Conservation (phyloP, 1,140 invertebrate genomes). For the Hyles euphorbiae region DNA sequence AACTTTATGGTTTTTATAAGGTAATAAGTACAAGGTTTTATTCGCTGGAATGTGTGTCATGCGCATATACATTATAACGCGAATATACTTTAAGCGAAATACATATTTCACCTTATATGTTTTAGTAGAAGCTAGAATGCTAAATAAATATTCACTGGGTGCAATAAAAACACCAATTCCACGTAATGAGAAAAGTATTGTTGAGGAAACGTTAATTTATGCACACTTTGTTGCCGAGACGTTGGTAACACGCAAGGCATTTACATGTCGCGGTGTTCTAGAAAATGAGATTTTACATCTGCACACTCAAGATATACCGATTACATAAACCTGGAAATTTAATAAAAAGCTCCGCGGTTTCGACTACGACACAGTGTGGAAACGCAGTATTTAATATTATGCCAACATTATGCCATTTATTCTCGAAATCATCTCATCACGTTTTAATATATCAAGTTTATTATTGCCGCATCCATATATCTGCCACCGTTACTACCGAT, state of each 20-base stretch:
- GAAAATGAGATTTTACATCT: constrained; percentile 41
- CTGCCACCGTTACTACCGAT: no score
- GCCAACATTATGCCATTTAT: no score
- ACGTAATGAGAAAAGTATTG: constrained; percentile 68
- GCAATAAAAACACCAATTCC: constrained; percentile 64
- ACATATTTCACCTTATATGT: background rate
- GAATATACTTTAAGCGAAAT: background rate
- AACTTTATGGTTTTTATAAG: constrained; percentile 27
- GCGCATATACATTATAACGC: constrained; percentile 4
- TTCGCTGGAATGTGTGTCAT: constrained; percentile 13
- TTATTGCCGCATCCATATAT: no score
- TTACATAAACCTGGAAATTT: no score
- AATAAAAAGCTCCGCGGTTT: no score
- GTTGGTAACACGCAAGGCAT: constrained; percentile 40
- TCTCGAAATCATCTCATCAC: no score
- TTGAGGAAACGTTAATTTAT: constrained; percentile 58
- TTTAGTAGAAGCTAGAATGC: constrained; percentile 36
- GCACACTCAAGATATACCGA: no score
- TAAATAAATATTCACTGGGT: constrained; percentile 57
- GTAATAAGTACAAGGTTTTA: constrained; percentile 24
- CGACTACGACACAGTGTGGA: no score
- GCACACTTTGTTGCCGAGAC: constrained; percentile 57
- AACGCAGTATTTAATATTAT: no score
- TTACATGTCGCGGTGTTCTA: constrained; percentile 36
- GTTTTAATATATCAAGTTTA: no score